Conservation (phyloP, 2,797 vertebrate genomes). For the Allobates femoralis region DNA sequence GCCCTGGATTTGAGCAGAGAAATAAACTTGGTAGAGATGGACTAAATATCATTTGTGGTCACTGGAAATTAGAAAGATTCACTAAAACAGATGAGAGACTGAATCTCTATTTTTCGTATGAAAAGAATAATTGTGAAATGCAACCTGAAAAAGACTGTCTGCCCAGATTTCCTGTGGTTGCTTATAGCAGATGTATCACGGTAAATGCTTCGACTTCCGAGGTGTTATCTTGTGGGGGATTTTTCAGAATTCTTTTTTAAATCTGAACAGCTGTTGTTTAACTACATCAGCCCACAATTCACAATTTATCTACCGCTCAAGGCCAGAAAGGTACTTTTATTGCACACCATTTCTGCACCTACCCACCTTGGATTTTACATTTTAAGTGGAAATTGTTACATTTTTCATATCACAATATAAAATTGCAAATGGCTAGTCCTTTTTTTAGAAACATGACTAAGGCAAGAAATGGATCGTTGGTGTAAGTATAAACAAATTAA, state of each 20-base stretch:
- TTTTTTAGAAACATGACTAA: constrained; percentile 51
- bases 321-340: constrained; percentile 83
- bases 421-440: constrained; percentile 66
- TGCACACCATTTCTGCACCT: constrained; percentile 73
- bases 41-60: constrained; percentile 60
- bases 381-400: constrained; percentile 73
- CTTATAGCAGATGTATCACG: constrained; percentile 82
- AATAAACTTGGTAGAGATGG: background rate
- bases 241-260: constrained; percentile 93
- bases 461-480: constrained; percentile 34
- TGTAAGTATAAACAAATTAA: constrained; percentile 2
- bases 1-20: constrained; percentile 65
- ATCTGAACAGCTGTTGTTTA: constrained; percentile 96
- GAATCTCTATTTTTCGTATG: constrained; percentile 5
- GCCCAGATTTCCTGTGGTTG: constrained; percentile 65
- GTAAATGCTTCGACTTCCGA: constrained; percentile 82
- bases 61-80: constrained; percentile 29
- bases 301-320: constrained; percentile 86
- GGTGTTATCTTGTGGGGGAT: constrained; percentile 88
- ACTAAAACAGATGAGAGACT: background rate
- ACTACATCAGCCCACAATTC: constrained; percentile 82
- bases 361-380: constrained; percentile 79
- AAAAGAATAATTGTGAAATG: constrained; percentile 24
- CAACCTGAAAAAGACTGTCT: constrained; percentile 30
- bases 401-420: constrained; percentile 80